A percentile compares a stretch with the other conserved stretches of the same genome.
Conservation (phyloP, 1,140 invertebrate species). For the Epicauta chinensis region DNA sequence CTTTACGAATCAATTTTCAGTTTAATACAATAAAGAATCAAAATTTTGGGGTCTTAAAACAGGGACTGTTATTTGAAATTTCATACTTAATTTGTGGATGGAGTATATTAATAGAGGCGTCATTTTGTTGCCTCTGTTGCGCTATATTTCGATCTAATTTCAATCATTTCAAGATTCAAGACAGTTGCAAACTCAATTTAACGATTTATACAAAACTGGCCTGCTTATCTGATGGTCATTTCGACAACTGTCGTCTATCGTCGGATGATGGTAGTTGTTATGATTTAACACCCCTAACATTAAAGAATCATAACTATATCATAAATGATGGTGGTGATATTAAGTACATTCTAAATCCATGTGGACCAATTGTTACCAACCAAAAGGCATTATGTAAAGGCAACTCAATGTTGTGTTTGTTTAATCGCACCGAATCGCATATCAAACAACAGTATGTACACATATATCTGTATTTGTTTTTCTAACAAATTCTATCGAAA, state of each 20-base stretch:
- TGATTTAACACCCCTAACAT: not conserved
- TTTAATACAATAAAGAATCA: too few species aligned
- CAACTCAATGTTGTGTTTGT: constrained; percentile 1
- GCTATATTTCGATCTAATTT: too few species aligned
- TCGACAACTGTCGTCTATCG: not conserved
- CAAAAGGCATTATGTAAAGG: constrained; percentile 2
- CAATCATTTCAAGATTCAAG: constrained; percentile 1
- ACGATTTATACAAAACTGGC: not conserved
- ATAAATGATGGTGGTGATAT: not conserved
- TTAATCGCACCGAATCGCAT: not conserved
- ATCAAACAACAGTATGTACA: not conserved
- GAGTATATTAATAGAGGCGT: too few species aligned
- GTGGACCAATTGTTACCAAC: not conserved
- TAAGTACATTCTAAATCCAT: constrained; percentile 1
- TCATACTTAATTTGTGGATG: too few species aligned
- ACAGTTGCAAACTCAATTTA: constrained; percentile 4
- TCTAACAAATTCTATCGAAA: too few species aligned
- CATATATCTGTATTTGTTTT: not conserved
- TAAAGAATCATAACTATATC: constrained; percentile 6
- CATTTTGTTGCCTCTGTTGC: not conserved
- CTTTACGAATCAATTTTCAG: too few species aligned
- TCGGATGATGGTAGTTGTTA: not conserved
- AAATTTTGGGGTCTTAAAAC: too few species aligned
- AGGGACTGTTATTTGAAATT: too few species aligned
- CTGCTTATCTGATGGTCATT: not conserved